Percentiles rank a stretch among this genome's conserved stretches.
Evolutionary conservation across 2,797 vertebrate species (phyloP).

Genomic region (Gymnoscopelus microlampas): DNA sequence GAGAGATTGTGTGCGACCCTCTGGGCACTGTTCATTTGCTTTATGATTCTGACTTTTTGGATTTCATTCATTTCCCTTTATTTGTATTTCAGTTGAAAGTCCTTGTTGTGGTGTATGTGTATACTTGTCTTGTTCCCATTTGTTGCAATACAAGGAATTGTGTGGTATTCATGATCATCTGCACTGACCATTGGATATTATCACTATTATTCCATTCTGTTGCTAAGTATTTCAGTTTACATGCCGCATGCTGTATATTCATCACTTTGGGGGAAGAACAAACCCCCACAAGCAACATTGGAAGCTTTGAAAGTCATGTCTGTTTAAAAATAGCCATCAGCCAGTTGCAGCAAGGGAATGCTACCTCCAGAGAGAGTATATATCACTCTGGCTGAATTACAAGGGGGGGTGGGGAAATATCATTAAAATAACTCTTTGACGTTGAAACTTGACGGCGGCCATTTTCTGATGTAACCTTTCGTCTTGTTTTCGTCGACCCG

Average conservation of each 20-base stretch:
- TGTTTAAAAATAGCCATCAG: constrained; percentile 67
- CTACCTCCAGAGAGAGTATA: constrained; percentile 59
- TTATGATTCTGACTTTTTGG: constrained; percentile 28
- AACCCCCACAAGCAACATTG: constrained; percentile 60
- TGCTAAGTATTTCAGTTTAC: constrained; percentile 32
- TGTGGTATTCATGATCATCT: constrained; percentile 17
- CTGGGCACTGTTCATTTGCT: constrained; percentile 47
- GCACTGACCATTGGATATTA: constrained; percentile 36
- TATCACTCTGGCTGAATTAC: constrained; percentile 52
- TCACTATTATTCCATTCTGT: constrained; percentile 38
- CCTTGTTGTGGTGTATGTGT: no score
- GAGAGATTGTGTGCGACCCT: no score
- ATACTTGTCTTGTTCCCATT: no score
- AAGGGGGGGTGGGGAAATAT: constrained; percentile 59
- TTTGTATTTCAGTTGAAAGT: no score
- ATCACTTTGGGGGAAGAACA: constrained; percentile 28
- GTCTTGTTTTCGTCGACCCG: constrained; percentile 81
- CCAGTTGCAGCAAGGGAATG: constrained; percentile 52
- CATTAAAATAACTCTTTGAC: constrained; percentile 77
- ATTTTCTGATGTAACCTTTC: constrained; percentile 79
- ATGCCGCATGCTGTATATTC: constrained; percentile 34
- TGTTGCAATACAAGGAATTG: constrained; percentile 19
- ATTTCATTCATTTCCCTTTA: no score
- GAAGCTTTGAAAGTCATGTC: constrained; percentile 61
- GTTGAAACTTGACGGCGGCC: constrained; percentile 72